A percentile compares a stretch with the other conserved stretches of the same genome.
Conservation (phyloP, 2,888 invertebrate genomes). For the Tridacna crocea region DNA sequence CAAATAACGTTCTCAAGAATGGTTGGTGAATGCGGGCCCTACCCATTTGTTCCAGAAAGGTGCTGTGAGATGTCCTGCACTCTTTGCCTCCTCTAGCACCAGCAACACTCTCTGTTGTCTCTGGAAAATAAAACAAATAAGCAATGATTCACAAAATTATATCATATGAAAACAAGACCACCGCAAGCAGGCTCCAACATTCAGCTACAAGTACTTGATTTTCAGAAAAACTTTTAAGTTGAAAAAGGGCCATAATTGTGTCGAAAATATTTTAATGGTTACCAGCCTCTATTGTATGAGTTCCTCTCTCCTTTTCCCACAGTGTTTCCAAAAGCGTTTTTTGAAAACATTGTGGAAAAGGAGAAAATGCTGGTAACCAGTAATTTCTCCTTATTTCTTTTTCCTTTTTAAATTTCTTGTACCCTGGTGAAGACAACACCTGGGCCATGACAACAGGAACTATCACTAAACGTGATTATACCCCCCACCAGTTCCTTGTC, state of each 20-base stretch:
- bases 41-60: slow-evolving; percentile 64
- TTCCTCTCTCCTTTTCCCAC: background rate
- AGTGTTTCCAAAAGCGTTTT: background rate
- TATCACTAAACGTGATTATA: no score
- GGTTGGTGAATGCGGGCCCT: no score
- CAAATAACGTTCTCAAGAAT: no score
- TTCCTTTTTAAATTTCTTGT: background rate
- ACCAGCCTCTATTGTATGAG: background rate
- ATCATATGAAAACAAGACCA: no score
- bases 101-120: slow-evolving; percentile 51
- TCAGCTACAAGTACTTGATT: no score
- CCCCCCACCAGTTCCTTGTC: no score
- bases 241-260: no score
- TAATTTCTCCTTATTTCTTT: background rate
- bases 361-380: background rate
- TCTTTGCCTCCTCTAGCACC: slow-evolving; percentile 59
- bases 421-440: no score
- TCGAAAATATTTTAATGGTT: no score
- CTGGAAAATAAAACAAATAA: slow-evolving; percentile 46
- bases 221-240: no score
- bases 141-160: background rate
- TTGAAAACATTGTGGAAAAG: background rate
- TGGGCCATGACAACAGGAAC: no score
- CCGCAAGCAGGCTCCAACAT: no score
- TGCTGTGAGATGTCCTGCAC: slow-evolving; percentile 47